phyloP scores from a whole-genome alignment of 2,113 vertebrate genomes.

The Rallus limicola region DNA sequence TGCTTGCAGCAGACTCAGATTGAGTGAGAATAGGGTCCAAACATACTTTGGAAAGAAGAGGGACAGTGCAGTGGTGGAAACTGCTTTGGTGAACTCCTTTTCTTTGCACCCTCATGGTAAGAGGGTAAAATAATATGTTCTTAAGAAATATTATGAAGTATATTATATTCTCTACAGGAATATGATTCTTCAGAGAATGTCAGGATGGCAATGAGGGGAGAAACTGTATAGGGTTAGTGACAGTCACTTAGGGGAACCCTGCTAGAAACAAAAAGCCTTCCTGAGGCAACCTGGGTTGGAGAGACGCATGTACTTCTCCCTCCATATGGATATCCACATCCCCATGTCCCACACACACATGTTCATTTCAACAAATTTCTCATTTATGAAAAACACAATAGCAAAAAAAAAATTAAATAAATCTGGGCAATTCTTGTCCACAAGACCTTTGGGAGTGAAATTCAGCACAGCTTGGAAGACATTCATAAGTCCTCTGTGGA shows the following conservation, averaged over 20 bases:
- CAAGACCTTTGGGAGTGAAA: not conserved
- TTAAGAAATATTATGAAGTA: not conserved
- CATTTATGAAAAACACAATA: not conserved
- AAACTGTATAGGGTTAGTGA: not conserved
- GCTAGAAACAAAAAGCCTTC: not conserved
- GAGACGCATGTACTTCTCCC: not conserved
- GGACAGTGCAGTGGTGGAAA: not conserved
- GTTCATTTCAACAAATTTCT: not conserved
- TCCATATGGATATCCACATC: not conserved
- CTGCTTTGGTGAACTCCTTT: not conserved
- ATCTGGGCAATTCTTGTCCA: not conserved
- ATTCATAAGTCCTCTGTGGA: not conserved
- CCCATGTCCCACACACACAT: accelerated
- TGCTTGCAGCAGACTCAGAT: not conserved
- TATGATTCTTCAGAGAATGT: not conserved
- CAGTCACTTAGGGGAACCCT: not conserved
- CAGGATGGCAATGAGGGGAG: not conserved
- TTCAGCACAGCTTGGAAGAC: not conserved
- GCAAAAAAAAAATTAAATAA: not conserved
- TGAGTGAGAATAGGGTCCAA: accelerated
- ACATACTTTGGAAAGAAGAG: not conserved
- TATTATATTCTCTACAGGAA: not conserved
- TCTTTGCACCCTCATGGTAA: not conserved
- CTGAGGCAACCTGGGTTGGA: not conserved
- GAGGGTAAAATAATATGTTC: not conserved